phyloP scores from a whole-genome alignment of 2,888 invertebrate species.

The Drosophila kuntzei region DNA sequence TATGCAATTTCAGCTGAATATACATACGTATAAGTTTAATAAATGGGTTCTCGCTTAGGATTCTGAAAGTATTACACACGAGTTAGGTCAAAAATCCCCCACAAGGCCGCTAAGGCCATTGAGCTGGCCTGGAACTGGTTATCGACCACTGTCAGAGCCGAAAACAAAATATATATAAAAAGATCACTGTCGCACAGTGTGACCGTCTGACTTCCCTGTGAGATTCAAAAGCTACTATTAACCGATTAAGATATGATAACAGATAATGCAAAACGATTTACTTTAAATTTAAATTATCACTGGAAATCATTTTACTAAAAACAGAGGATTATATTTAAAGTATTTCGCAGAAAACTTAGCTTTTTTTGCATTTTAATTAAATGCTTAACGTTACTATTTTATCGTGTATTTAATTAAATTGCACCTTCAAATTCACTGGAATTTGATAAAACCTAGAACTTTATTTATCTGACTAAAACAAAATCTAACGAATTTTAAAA shows the following conservation, averaged over 20 bases:
- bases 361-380: background rate
- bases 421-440: background rate
- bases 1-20: background rate
- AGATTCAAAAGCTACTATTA: background rate
- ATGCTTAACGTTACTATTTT: background rate
- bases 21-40: background rate
- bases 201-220: background rate
- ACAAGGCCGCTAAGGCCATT: conserved; percentile 29
- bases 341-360: background rate
- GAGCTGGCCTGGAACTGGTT: conserved; percentile 32
- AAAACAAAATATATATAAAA: background rate
- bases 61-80: conserved; percentile 11
- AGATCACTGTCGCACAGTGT: background rate
- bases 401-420: conserved; percentile 1
- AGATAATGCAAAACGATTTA: background rate
- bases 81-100: conserved; percentile 14
- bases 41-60: conserved; percentile 1
- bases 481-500: background rate
- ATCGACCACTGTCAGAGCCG: background rate
- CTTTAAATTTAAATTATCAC: background rate
- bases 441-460: conserved; percentile 4
- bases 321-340: background rate
- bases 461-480: background rate
- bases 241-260: background rate
- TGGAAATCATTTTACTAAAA: background rate